Evolutionary conservation across 2,797 vertebrate genomes (phyloP), one percentile per base, ranked within the genome.

Genomic region (Nyctibius grandis): DNA sequence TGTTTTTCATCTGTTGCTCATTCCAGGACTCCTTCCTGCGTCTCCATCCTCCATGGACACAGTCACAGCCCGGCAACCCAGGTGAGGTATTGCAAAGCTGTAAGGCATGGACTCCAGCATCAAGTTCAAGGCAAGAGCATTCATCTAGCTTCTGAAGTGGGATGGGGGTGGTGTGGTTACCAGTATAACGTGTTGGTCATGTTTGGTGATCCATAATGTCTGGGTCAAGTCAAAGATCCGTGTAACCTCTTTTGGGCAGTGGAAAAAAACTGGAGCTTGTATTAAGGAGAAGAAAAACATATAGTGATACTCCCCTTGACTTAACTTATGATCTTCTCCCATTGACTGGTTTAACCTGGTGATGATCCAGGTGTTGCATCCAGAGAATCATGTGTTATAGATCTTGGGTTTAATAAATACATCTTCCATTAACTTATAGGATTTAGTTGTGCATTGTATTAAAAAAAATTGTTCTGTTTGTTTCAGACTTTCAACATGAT

Each of bases 1-100:
- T 92, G 36, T 1, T 92, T 93, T 89, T 82, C 89, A 96, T 91
- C 57, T 93, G 61, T 81, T 95, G 65, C 61, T 93, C 16, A 8
- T 84, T 95, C 50, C 36, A n/a, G 34, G 50, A 18, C 69, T 88
- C 12, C 25, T 88, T 83, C 57, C 60, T 59, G n/a, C 1, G 0
- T 53, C 53, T 93, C 26, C 53, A 31, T 72, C 38, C 8, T 88
- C n/a, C 17, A 7, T 16, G 23, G 31, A 9, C 23, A 13, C 22
- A 23, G 73, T 59, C 21, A 40, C 38, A 67, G 12, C 19, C 26
- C 1, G 0, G 61, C 36, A 87, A 65, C 11, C 25, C 22, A 42
- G 84, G 74, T 70, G 60, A 93, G 51, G 19, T 13, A 11, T 23
- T 61, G 50, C 11, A 72, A 84, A 75, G 13, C 6, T 40, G 19